A percentile compares a stretch with the other conserved stretches of the same genome.
Conservation (phyloP, 2,797 vertebrate genomes). For the Pseudopleuronectes americanus region DNA sequence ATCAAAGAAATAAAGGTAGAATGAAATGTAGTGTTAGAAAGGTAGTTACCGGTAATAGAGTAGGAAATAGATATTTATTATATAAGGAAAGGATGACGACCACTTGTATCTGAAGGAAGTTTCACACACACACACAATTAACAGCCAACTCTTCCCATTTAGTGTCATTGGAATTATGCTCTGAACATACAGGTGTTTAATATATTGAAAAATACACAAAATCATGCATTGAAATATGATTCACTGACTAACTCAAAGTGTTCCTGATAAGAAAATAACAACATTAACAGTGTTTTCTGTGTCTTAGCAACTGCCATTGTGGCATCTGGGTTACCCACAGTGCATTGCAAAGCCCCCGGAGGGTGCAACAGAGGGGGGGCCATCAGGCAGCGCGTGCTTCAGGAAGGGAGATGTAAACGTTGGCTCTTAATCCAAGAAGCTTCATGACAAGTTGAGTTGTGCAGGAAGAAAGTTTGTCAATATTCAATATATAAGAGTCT, state of each 20-base stretch:
- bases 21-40: too few relatives aligned
- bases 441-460: slow-evolving; percentile 18
- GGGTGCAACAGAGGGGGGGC: slow-evolving; percentile 50
- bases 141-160: neutral
- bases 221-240: too few relatives aligned
- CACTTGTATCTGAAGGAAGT: neutral
- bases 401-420: slow-evolving; percentile 38
- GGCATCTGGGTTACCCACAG: slow-evolving; percentile 77
- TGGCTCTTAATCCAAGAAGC: slow-evolving; percentile 56
- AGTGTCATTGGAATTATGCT: neutral
- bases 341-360: slow-evolving; percentile 60
- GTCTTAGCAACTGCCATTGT: slow-evolving; percentile 80
- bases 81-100: neutral
- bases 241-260: neutral
- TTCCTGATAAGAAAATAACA: neutral
- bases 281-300: slow-evolving; percentile 35
- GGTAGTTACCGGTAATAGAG: too few relatives aligned
- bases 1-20: too few relatives aligned
- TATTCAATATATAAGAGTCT: too few relatives aligned
- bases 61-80: neutral
- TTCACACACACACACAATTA: too few relatives aligned
- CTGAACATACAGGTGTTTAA: too few relatives aligned
- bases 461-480: too few relatives aligned
- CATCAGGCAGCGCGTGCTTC: slow-evolving; percentile 36
- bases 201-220: too few relatives aligned